A percentile compares a stretch with the other conserved stretches of the same genome.
phyloP scores from a whole-genome alignment of 1,140 invertebrate genomes.

The Drosophila parvula region DNA sequence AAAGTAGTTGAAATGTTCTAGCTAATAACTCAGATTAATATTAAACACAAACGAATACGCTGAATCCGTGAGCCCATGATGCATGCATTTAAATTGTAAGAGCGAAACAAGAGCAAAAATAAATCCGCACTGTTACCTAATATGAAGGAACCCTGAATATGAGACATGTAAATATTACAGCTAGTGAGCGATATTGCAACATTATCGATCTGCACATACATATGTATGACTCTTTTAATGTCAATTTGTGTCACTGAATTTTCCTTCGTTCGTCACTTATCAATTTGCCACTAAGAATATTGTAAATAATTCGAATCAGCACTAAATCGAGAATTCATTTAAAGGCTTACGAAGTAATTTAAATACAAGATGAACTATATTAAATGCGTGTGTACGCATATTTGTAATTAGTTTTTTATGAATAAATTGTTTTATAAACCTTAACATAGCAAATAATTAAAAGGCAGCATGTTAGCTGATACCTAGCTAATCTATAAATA shows the following conservation, averaged over 20 bases:
- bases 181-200: constrained; percentile 35
- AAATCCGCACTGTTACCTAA: constrained; percentile 67
- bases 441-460: constrained; percentile 45
- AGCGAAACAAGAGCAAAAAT: constrained; percentile 9
- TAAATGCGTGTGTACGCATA: constrained; percentile 50
- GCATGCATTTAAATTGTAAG: constrained; percentile 37
- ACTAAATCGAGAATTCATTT: constrained; percentile 50
- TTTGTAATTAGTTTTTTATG: constrained; percentile 82
- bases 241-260: constrained; percentile 41
- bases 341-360: constrained; percentile 36
- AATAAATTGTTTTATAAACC: constrained; percentile 71
- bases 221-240: constrained; percentile 20
- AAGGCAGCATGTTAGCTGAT: constrained; percentile 52
- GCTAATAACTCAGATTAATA: constrained; percentile 32
- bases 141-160: constrained; percentile 44
- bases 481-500: constrained; percentile 62
- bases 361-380: constrained; percentile 29
- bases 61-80: constrained; percentile 31
- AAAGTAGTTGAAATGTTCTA: constrained; percentile 34
- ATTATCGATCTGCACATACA: constrained; percentile 16
- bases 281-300: constrained; percentile 38
- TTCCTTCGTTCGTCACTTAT: constrained; percentile 22
- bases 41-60: constrained; percentile 31
- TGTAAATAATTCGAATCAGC: constrained; percentile 52
- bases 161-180: constrained; percentile 67